Evolutionary conservation across 2,797 vertebrate genomes (phyloP), one percentile per base, ranked within the genome.

Genomic region (Gouania willdenowi): DNA sequence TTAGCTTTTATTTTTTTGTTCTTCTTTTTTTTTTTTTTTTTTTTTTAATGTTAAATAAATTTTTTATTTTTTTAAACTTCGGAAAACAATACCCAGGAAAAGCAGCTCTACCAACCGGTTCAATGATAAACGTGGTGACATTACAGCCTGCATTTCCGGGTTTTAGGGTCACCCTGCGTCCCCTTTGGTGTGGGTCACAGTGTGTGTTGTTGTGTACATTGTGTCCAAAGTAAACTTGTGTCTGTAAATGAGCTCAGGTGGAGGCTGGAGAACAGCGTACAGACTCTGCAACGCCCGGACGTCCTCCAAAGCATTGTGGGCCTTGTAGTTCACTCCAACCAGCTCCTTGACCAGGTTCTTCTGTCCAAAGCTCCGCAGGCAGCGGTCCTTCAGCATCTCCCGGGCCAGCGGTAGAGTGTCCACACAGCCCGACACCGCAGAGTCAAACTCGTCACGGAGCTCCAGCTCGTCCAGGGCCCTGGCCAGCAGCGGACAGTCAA

Each of bases 281-380:
- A 89, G 83, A 2, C 27, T 41, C 67, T 87, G 87, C 21, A 90
- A 49, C 0, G 84, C 77, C 13, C 54, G 61, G 27, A 87, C 84
- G 5, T 89, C 89, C 52, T 85, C 79, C 53, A 90, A 47, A 35
- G 87, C 88, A 52, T 90, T 49, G 6, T 90, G 88, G 41, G 84
- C 86, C 8, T 57, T 55, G 64, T 89, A 90, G 37, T 53, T 40
- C 56, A 72, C 5, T 1, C 85, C 87, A 55, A 90, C 56, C 15
- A 88, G 34, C 48, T 66, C 71, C 67, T 49, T 75, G 15, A 90
- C 82, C 56, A 90, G 62, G 36, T 54, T 76, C 54, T 82, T 83
- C 76, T 90, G 88, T 6, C 68, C 57, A 31, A 85, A 89, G 37
- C 87, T 89, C 30, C 35, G 45, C 1, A 85, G 21, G 8, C 75